These are phyloP conservation scores for Magallana nippona DNA, from an alignment of 2,888 invertebrate genomes.

Conservation along the genomic window DNA sequence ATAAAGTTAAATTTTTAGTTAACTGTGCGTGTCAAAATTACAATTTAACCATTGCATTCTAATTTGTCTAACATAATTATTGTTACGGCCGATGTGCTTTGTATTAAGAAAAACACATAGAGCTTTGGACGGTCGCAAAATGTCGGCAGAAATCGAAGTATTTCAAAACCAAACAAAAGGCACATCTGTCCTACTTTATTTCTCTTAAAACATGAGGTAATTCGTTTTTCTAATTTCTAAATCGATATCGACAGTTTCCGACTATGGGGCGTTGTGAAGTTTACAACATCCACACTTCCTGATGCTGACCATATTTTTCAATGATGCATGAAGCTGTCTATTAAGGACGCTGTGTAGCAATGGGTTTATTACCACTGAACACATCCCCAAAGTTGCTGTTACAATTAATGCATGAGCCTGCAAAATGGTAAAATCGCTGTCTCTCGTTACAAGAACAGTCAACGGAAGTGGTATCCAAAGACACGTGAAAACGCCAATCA, in stretches of 20 bases:
- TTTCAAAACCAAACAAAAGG: no score
- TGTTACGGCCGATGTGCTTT: no score
- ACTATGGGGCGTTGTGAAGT: background rate
- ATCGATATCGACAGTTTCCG: background rate
- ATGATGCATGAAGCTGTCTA: conserved; percentile 51
- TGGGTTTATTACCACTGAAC: conserved; percentile 58
- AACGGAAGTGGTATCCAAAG: conserved; percentile 60
- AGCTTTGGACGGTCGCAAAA: no score
- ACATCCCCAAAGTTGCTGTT: conserved; percentile 50
- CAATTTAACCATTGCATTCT: no score
- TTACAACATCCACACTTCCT: background rate
- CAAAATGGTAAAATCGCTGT: conserved; percentile 42
- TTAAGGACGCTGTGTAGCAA: conserved; percentile 58
- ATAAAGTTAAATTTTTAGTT: no score
- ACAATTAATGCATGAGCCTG: conserved; percentile 50
- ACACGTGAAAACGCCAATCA: conserved; percentile 56
- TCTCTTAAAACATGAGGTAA: background rate
- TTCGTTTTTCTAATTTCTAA: background rate
- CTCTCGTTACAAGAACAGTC: conserved; percentile 46
- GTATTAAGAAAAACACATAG: no score
- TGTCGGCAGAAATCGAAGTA: no score
- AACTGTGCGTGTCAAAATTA: no score
- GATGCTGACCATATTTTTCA: conserved; percentile 12
- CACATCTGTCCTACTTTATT: no score
- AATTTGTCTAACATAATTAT: no score